phyloP scores from a whole-genome alignment of 2,888 invertebrate species.

The Alviniconcha strummeri region DNA sequence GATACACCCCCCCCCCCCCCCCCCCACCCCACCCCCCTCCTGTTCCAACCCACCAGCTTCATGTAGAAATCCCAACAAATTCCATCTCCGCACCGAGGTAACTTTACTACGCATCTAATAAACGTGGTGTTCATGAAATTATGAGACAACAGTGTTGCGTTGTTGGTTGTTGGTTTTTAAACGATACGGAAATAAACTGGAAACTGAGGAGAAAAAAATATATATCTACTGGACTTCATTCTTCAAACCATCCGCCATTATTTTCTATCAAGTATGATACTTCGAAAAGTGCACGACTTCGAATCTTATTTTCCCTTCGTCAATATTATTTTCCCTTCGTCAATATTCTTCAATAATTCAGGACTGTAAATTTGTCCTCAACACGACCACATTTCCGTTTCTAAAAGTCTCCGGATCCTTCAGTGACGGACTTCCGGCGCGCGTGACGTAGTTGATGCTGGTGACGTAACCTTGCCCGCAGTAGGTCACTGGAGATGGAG shows the following conservation, averaged over 20 bases:
- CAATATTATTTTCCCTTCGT: not conserved
- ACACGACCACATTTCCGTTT: not conserved
- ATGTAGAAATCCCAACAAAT: too few species aligned
- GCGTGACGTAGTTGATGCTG: constrained; percentile 5
- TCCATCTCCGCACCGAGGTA: too few species aligned
- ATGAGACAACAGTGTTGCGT: not conserved
- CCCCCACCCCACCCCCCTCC: not conserved
- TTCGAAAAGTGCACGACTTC: too few species aligned
- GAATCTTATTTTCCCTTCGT: not conserved
- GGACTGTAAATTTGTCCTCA: not conserved
- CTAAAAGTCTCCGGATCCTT: constrained; percentile 28
- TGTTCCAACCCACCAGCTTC: too few species aligned
- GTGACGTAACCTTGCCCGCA: constrained; percentile 4
- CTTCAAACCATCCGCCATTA: too few species aligned
- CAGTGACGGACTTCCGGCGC: not conserved
- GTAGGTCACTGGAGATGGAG: not conserved
- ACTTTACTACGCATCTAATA: not conserved
- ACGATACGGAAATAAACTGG: too few species aligned
- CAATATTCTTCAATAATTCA: not conserved
- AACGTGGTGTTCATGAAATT: not conserved
- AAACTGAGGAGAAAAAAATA: too few species aligned
- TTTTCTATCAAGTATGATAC: too few species aligned
- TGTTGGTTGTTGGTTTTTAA: not conserved
- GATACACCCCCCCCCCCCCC: not conserved
- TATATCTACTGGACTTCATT: too few species aligned